phyloP scores from a whole-genome alignment of 2,888 invertebrate species.

The Brachyopa scutellaris region DNA sequence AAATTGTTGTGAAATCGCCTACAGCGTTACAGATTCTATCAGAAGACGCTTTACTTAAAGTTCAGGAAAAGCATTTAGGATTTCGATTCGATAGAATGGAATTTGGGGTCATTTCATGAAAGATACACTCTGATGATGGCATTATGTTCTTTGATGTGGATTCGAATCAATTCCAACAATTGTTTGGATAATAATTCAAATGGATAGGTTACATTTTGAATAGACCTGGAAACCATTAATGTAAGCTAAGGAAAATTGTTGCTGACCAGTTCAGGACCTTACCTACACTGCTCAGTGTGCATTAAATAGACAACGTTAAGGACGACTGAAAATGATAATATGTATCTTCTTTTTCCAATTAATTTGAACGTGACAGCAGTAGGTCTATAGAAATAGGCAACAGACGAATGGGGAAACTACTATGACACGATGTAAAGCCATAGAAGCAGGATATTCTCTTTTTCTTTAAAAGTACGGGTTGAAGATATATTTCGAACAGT shows the following conservation, averaged over 20 bases:
- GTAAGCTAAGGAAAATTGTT: background rate
- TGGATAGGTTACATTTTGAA: slow-evolving; percentile 13
- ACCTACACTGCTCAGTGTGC: background rate
- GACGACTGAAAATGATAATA: no score
- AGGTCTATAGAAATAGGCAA: no score
- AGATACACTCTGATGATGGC: slow-evolving; percentile 8
- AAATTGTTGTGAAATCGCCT: slow-evolving; percentile 36
- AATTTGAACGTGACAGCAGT: no score
- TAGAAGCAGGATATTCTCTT: no score
- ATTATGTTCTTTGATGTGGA: slow-evolving; percentile 7
- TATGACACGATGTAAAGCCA: no score
- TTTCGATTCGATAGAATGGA: background rate
- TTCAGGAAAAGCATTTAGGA: background rate
- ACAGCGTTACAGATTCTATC: slow-evolving; percentile 9
- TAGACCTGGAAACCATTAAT: slow-evolving; percentile 10
- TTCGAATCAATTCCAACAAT: background rate
- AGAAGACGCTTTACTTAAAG: slow-evolving; percentile 22
- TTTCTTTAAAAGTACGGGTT: no score
- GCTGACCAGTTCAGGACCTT: background rate
- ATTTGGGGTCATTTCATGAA: background rate
- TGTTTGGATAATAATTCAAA: slow-evolving; percentile 19
- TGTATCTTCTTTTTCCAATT: no score
- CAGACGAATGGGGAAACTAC: no score
- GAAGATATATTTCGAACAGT: no score
- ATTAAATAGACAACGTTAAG: background rate